phyloP scores from a whole-genome alignment of 2,113 vertebrate genomes.

The Ophthalmolycus amberensis region DNA sequence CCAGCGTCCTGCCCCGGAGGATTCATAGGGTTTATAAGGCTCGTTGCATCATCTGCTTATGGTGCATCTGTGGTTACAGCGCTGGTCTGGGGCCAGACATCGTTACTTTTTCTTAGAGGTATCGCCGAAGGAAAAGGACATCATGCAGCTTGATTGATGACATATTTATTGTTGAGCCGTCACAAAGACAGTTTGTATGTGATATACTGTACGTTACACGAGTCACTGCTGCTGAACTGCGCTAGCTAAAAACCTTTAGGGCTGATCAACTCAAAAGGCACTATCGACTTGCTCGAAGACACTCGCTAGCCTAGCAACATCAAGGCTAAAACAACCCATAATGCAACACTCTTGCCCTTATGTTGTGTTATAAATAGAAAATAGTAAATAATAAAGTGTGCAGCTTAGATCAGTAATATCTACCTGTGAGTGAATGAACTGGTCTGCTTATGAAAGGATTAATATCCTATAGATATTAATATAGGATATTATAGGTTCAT shows the following conservation, averaged over 20 bases:
- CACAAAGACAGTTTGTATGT: neutral
- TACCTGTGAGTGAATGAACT: neutral
- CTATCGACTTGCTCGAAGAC: no score
- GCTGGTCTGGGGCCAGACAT: neutral
- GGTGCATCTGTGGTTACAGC: neutral
- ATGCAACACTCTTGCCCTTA: no score
- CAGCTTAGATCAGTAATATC: neutral
- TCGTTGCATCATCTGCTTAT: slow-evolving; percentile 42
- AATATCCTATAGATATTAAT: neutral
- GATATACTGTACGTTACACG: neutral
- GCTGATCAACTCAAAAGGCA: no score
- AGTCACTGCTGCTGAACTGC: neutral
- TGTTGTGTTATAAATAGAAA: no score
- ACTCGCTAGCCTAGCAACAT: no score
- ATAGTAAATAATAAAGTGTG: neutral
- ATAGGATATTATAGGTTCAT: no score
- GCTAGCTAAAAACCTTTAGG: no score
- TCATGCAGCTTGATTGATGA: neutral
- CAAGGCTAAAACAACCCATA: no score
- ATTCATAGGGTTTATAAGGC: slow-evolving; percentile 49
- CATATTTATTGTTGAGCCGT: neutral
- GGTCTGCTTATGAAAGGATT: neutral
- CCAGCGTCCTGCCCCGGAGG: slow-evolving; percentile 28
- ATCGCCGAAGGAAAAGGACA: fast-evolving
- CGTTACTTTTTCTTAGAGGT: neutral